phyloP scores from a whole-genome alignment of 2,888 invertebrate genomes.

The Xestia xanthographa region DNA sequence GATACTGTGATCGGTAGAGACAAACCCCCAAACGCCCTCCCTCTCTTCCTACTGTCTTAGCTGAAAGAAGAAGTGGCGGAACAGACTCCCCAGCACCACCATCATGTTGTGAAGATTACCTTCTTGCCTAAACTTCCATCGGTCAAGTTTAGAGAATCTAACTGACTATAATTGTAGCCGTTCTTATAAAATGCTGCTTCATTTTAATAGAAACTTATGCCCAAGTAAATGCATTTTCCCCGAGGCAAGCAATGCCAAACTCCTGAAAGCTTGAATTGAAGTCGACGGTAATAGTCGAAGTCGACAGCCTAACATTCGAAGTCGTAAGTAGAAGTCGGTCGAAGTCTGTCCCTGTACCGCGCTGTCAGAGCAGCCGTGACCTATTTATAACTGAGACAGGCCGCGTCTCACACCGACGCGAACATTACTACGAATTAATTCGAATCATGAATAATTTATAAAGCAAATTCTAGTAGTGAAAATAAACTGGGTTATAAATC shows the following conservation, averaged over 20 bases:
- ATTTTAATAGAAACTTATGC: neutral
- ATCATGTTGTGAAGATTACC: neutral
- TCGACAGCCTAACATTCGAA: constrained; percentile 27
- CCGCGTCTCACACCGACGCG: constrained; percentile 42
- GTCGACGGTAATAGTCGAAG: constrained; percentile 24
- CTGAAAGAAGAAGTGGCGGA: no score
- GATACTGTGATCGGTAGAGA: no score
- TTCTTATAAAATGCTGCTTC: neutral
- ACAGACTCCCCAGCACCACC: no score
- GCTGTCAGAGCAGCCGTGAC: constrained; percentile 41
- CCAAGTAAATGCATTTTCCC: neutral
- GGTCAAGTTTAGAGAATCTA: neutral
- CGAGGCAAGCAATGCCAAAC: neutral
- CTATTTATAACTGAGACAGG: constrained; percentile 44
- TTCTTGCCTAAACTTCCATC: neutral
- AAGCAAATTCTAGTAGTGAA: constrained; percentile 27
- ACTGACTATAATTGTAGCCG: neutral
- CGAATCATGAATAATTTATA: constrained; percentile 41
- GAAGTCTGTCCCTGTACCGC: constrained; percentile 33
- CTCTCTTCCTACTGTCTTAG: no score
- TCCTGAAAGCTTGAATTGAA: neutral
- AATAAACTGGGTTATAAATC: constrained; percentile 4
- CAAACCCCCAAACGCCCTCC: no score
- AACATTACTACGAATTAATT: constrained; percentile 22
- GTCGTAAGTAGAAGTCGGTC: constrained; percentile 28